Conservation (phyloP, 2,888 invertebrate species). For the Drosophila colorata region DNA sequence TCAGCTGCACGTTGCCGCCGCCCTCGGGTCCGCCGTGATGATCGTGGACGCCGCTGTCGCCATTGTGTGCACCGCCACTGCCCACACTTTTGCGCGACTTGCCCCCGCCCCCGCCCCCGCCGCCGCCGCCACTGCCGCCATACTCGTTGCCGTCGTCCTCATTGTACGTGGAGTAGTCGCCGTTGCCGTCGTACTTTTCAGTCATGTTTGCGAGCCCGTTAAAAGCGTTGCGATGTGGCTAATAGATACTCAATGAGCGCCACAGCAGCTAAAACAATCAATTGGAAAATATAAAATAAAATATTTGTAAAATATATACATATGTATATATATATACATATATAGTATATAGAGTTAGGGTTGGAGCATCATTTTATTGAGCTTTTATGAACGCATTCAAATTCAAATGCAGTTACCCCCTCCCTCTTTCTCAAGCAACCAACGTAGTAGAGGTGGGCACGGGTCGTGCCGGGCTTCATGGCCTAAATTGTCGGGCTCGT, state of each 20-base stretch:
- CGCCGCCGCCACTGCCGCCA: conserved; percentile 35
- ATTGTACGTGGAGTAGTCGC: conserved; percentile 80
- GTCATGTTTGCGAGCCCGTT: conserved; percentile 84
- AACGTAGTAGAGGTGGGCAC: too few relatives aligned
- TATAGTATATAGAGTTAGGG: too few relatives aligned
- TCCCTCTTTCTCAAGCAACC: background rate
- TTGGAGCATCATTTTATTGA: conserved; percentile 30
- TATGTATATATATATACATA: too few relatives aligned
- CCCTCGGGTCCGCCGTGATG: conserved; percentile 83
- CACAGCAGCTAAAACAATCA: conserved; percentile 41
- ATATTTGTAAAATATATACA: too few relatives aligned
- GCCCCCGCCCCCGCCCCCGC: conserved; percentile 38
- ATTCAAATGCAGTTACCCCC: conserved; percentile 40
- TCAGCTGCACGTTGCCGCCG: conserved; percentile 85
- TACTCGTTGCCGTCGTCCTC: conserved; percentile 85
- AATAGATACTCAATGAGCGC: conserved; percentile 19
- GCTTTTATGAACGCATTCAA: conserved; percentile 38
- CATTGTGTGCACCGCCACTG: conserved; percentile 80
- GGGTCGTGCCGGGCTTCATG: too few relatives aligned
- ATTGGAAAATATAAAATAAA: conserved; percentile 19
- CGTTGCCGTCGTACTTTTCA: conserved; percentile 84
- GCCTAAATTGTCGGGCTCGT: too few relatives aligned
- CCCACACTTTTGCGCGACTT: conserved; percentile 76
- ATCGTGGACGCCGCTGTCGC: conserved; percentile 79
- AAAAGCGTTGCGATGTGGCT: conserved; percentile 31